These are phyloP conservation scores for Antheraea pernyi DNA, from an alignment of 1,140 invertebrate genomes.

Conservation along the genomic window DNA sequence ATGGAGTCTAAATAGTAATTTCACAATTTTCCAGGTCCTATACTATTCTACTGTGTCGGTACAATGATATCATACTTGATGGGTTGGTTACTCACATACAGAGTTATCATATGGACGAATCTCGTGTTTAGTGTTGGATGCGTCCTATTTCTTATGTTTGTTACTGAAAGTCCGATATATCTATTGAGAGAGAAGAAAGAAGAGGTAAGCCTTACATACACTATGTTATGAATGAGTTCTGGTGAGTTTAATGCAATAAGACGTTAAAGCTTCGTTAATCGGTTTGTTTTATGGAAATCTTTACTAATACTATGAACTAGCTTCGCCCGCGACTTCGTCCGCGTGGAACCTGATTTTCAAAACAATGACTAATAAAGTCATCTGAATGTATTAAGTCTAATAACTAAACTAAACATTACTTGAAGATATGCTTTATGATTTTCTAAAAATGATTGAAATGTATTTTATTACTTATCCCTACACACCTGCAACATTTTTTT, in stretches of 20 bases:
- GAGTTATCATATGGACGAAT: slow-evolving; percentile 49
- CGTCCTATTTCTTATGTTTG: slow-evolving; percentile 33
- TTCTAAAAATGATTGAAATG: too few species aligned
- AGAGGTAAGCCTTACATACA: slow-evolving; percentile 36
- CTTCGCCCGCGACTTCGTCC: too few species aligned
- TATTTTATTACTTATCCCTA: too few species aligned
- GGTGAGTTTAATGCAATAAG: too few species aligned
- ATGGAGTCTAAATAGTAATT: neutral
- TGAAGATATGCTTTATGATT: too few species aligned
- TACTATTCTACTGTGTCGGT: slow-evolving; percentile 69
- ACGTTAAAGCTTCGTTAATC: too few species aligned
- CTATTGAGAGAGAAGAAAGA: slow-evolving; percentile 51
- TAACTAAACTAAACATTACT: too few species aligned
- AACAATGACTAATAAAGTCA: too few species aligned
- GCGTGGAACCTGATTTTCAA: too few species aligned
- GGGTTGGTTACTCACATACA: slow-evolving; percentile 78
- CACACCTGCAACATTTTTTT: too few species aligned
- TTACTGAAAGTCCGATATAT: slow-evolving; percentile 56
- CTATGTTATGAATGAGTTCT: too few species aligned
- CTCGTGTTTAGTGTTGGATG: slow-evolving; percentile 32
- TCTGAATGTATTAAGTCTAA: too few species aligned
- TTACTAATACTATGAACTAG: neutral
- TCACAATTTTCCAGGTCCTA: slow-evolving; percentile 38
- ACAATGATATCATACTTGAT: slow-evolving; percentile 82
- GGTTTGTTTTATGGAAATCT: neutral